Conservation (phyloP, 2,113 vertebrate species). For the Pituophis catenifer region DNA sequence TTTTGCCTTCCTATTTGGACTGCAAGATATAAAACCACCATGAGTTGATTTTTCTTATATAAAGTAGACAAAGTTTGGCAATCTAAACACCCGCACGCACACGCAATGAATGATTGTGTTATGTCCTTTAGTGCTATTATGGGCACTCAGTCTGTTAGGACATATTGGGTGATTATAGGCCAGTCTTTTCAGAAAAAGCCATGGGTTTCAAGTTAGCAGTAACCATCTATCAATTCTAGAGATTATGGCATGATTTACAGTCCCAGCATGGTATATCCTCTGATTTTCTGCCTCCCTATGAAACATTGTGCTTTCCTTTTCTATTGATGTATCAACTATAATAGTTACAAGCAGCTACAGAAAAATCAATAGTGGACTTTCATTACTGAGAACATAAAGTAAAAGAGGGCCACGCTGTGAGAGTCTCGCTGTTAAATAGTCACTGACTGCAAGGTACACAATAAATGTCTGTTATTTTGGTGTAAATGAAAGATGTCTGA, state of each 20-base stretch:
- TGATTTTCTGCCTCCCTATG: constrained; percentile 86
- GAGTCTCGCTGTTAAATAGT: constrained; percentile 72
- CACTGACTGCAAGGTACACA: constrained; percentile 48
- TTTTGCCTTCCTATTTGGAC: background rate
- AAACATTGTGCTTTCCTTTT: constrained; percentile 93
- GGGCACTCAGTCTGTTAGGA: constrained; percentile 85
- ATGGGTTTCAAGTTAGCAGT: constrained; percentile 82
- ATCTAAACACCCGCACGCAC: background rate
- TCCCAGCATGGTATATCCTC: constrained; percentile 70
- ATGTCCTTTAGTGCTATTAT: constrained; percentile 71
- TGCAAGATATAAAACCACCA: background rate
- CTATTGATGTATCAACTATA: constrained; percentile 99
- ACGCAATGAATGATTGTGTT: constrained; percentile 53
- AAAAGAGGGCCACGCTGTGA: constrained; percentile 50
- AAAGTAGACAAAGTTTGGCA: constrained; percentile 20
- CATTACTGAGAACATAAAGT: constrained; percentile 84
- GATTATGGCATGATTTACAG: constrained; percentile 92
- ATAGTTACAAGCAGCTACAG: constrained; percentile 98
- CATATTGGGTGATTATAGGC: constrained; percentile 71
- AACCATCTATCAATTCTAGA: constrained; percentile 85
- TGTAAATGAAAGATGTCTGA: constrained; percentile 54
- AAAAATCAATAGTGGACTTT: constrained; percentile 98
- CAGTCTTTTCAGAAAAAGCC: constrained; percentile 74
- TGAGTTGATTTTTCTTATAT: constrained; percentile 13
- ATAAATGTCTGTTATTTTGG: constrained; percentile 61